Percentiles rank a stretch among this genome's conserved stretches.
phyloP scores from a whole-genome alignment of 2,113 vertebrate genomes.

The Oenanthe melanoleuca region DNA sequence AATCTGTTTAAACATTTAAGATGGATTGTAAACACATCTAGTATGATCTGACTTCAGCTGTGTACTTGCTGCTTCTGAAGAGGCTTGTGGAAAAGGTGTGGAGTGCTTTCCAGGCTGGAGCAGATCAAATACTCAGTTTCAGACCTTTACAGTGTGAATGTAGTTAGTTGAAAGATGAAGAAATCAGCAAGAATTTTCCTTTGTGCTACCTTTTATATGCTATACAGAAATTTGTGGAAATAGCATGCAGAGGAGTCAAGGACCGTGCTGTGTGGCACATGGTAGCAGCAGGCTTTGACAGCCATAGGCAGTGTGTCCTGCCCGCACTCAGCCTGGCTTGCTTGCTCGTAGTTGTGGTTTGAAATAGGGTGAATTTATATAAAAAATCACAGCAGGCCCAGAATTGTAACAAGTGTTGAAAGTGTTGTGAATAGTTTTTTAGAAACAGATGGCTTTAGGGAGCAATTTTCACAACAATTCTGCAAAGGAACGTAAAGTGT shows the following conservation, averaged over 20 bases:
- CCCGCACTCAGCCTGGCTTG: not conserved
- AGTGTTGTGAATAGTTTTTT: not conserved
- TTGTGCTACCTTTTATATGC: not conserved
- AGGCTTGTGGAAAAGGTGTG: not conserved
- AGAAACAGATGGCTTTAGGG: not conserved
- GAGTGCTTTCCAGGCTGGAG: not conserved
- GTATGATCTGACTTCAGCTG: not conserved
- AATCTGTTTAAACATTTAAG: not conserved
- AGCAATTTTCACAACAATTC: not conserved
- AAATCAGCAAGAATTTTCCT: not conserved
- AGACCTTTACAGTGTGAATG: not conserved
- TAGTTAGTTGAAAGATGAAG: not conserved
- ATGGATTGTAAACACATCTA: not conserved
- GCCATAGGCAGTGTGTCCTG: accelerated
- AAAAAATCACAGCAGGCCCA: not conserved
- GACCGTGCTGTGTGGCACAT: accelerated
- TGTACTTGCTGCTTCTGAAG: not conserved
- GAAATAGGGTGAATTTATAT: not conserved
- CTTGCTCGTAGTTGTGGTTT: not conserved
- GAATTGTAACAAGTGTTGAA: not conserved
- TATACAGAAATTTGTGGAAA: not conserved
- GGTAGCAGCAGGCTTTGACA: not conserved
- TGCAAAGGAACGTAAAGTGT: not conserved
- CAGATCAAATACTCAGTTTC: not conserved
- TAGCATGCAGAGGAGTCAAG: not conserved